Evolutionary conservation across 2,797 vertebrate genomes (phyloP).

Genomic region (Oryzias sinensis): DNA sequence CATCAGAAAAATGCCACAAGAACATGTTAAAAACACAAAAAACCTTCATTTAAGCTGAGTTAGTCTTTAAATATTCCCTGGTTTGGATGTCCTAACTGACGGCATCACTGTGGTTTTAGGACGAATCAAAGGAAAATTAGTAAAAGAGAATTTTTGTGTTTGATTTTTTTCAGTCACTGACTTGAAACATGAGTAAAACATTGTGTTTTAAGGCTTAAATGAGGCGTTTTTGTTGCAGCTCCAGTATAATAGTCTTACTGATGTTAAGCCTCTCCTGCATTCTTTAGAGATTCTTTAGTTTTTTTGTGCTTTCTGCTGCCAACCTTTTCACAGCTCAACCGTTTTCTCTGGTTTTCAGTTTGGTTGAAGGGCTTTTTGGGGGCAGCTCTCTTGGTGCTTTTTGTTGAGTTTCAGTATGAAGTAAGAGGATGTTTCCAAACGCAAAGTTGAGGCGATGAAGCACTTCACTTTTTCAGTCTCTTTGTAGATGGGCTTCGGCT

Average conservation of each 20-base stretch:
- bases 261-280: constrained; percentile 6
- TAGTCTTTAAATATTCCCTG: too few relatives aligned
- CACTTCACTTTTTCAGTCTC: constrained; percentile 18
- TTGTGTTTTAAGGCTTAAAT: neutral
- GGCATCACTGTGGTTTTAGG: too few relatives aligned
- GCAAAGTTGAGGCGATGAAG: constrained; percentile 3
- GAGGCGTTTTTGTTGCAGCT: neutral
- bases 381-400: constrained; percentile 11
- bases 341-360: constrained; percentile 19
- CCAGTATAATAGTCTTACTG: constrained; percentile 11
- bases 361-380: constrained; percentile 24
- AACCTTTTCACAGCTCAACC: constrained; percentile 14
- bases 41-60: too few relatives aligned
- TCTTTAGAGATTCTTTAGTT: constrained; percentile 7
- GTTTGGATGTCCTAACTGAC: too few relatives aligned
- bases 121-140: too few relatives aligned
- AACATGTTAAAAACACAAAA: too few relatives aligned
- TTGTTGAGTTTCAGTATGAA: constrained; percentile 47
- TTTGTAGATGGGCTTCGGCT: neutral
- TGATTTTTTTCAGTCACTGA: too few relatives aligned
- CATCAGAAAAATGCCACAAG: too few relatives aligned
- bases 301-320: constrained; percentile 1
- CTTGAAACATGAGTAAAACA: too few relatives aligned
- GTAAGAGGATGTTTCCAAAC: constrained; percentile 68
- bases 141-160: too few relatives aligned